phyloP scores from a whole-genome alignment of 2,113 vertebrate genomes.

The Leucosticte australis region DNA sequence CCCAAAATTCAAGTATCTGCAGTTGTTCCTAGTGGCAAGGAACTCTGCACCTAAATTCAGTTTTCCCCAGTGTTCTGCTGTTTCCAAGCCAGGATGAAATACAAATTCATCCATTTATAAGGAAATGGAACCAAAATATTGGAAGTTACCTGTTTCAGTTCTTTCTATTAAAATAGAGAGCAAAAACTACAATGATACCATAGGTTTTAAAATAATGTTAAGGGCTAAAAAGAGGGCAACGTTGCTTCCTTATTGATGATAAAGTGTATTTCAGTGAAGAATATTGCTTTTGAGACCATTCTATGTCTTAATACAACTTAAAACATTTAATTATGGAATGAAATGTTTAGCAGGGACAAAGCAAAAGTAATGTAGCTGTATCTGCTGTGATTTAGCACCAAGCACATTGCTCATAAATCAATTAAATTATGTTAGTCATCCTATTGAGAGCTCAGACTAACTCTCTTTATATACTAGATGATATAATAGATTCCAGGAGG shows the following conservation, averaged over 20 bases:
- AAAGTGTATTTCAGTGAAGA: not conserved
- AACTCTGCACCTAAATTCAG: not conserved
- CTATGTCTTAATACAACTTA: not conserved
- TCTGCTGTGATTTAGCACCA: not conserved
- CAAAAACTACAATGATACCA: not conserved
- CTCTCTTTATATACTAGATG: not conserved
- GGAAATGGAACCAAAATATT: not conserved
- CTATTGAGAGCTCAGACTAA: not conserved
- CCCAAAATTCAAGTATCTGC: not conserved
- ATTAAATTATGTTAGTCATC: not conserved
- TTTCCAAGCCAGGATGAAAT: not conserved
- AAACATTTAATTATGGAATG: not conserved
- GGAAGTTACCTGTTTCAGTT: not conserved
- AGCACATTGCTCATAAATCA: not conserved
- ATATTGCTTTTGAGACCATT: not conserved
- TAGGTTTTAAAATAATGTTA: not conserved
- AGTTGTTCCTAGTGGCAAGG: not conserved
- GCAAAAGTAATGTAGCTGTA: not conserved
- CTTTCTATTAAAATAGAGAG: not conserved
- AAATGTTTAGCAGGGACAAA: not conserved
- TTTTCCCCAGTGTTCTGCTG: not conserved
- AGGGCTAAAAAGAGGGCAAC: fast-evolving
- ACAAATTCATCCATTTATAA: not conserved
- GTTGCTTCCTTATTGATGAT: not conserved
- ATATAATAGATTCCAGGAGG: not conserved